phyloP scores from a whole-genome alignment of 2,797 vertebrate genomes.

The Nasua narica region DNA sequence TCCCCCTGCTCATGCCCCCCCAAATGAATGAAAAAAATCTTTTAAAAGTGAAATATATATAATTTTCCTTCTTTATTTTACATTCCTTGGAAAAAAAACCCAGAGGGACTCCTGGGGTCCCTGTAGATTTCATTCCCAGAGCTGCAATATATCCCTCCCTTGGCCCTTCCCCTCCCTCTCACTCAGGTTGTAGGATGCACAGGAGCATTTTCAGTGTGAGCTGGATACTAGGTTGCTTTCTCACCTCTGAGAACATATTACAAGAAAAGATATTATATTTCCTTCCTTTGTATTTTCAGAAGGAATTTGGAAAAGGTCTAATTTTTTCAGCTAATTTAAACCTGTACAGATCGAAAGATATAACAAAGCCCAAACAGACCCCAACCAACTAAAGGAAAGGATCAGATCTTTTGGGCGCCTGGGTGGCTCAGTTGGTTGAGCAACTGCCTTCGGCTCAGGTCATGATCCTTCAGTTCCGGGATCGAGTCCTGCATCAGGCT shows the following conservation, averaged over 20 bases:
- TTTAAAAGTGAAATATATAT: neutral
- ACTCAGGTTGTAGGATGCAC: neutral
- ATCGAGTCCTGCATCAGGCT: too few relatives aligned
- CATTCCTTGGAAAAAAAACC: neutral
- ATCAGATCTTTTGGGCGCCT: too few relatives aligned
- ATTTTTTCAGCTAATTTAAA: neutral
- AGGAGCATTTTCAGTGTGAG: neutral
- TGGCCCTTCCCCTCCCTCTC: neutral
- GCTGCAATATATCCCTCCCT: rapidly evolving
- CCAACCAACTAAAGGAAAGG: neutral
- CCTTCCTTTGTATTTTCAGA: neutral
- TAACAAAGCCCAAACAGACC: neutral
- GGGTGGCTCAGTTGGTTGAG: too few relatives aligned
- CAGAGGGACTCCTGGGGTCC: neutral
- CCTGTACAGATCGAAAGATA: neutral
- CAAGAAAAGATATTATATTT: neutral
- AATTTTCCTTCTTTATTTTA: neutral
- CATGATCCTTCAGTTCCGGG: too few relatives aligned
- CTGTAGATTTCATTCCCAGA: neutral
- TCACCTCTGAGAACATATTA: neutral
- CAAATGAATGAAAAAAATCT: neutral
- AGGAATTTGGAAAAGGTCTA: neutral
- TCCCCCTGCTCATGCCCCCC: neutral
- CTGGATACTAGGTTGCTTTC: neutral
- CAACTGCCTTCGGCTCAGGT: too few relatives aligned